A percentile compares a stretch with the other conserved stretches of the same genome.
phyloP scores from a whole-genome alignment of 2,797 vertebrate species.

The Spondyliosoma cantharus region DNA sequence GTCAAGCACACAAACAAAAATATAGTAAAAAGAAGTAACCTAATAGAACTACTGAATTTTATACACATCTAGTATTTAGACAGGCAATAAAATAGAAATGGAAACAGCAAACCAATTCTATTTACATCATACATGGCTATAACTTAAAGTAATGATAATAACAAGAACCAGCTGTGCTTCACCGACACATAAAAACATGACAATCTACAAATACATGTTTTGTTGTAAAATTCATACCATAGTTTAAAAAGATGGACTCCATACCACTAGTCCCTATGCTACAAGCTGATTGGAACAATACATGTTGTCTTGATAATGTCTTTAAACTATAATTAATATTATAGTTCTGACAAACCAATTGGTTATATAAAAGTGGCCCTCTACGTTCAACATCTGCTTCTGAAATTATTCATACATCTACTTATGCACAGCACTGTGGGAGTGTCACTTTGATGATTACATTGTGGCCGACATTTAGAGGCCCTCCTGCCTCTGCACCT shows the following conservation, averaged over 20 bases:
- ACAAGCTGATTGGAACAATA: not conserved
- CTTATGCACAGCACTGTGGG: not conserved
- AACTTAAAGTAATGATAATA: too few species aligned
- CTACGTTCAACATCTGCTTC: not conserved
- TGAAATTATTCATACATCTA: not conserved
- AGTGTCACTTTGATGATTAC: not conserved
- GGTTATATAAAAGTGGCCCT: not conserved
- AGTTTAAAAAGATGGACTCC: not conserved
- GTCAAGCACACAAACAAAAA: too few species aligned
- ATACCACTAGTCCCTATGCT: too few species aligned
- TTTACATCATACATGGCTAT: too few species aligned
- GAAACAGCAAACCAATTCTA: too few species aligned
- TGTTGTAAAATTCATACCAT: too few species aligned
- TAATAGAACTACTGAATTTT: not conserved
- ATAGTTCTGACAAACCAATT: not conserved
- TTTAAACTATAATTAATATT: not conserved
- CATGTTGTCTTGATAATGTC: too few species aligned
- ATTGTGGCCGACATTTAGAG: not conserved
- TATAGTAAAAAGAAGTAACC: not conserved
- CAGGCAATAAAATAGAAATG: too few species aligned
- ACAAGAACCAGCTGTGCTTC: too few species aligned
- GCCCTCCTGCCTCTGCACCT: accelerated
- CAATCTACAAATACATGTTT: too few species aligned
- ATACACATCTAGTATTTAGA: too few species aligned
- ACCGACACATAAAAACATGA: too few species aligned